A percentile compares a stretch with the other conserved stretches of the same genome.
These are phyloP conservation scores for Elysia chlorotica DNA, from an alignment of 1,140 invertebrate genomes.

Conservation along the genomic window DNA sequence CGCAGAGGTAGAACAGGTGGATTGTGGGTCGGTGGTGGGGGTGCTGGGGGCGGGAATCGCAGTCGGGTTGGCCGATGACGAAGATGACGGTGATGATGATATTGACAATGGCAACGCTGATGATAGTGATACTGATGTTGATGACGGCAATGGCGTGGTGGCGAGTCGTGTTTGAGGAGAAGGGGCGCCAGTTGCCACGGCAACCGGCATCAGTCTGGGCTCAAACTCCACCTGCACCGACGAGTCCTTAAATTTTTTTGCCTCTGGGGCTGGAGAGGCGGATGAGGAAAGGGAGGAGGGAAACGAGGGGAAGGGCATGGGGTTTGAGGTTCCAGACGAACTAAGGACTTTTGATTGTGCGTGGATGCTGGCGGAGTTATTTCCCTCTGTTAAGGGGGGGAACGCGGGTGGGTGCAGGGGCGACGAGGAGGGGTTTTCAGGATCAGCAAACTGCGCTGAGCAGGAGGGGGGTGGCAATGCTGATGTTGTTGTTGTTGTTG, in stretches of 20 bases:
- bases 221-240: conserved; percentile 13
- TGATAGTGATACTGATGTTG: too few relatives aligned
- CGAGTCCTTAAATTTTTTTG: conserved; percentile 20
- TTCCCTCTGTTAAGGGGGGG: too few relatives aligned
- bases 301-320: neutral
- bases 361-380: too few relatives aligned
- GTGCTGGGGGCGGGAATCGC: too few relatives aligned
- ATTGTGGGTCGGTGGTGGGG: neutral
- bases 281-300: neutral
- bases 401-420: neutral
- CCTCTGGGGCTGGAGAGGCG: neutral
- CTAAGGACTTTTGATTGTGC: neutral
- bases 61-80: too few relatives aligned
- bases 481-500: too few relatives aligned
- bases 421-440: too few relatives aligned
- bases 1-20: neutral
- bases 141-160: too few relatives aligned
- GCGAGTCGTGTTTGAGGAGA: too few relatives aligned
- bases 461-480: neutral
- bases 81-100: neutral
- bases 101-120: neutral
- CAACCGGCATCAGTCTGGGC: neutral
- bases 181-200: neutral
- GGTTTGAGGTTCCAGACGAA: too few relatives aligned
- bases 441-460: neutral